A percentile compares a stretch with the other conserved stretches of the same genome.
These are phyloP conservation scores for Seira ritae DNA, from an alignment of 2,888 invertebrate genomes.

Conservation along the genomic window DNA sequence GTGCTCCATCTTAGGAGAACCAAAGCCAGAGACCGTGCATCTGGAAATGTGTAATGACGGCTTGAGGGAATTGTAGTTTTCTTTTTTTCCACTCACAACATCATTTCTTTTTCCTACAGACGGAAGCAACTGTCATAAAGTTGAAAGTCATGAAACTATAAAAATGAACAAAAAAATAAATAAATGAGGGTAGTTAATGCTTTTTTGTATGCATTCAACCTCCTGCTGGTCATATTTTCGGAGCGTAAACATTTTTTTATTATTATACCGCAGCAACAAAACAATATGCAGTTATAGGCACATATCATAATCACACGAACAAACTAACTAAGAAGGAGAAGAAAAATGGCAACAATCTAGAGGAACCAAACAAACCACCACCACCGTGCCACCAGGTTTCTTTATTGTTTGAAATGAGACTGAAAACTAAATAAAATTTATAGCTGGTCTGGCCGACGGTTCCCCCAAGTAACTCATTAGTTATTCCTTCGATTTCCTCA, in stretches of 20 bases:
- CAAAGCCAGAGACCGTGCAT: not conserved
- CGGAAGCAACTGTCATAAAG: conserved; percentile 49
- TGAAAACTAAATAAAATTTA: too few species aligned
- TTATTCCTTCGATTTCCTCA: not conserved
- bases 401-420: too few species aligned
- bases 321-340: not conserved
- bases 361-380: not conserved
- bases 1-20: not conserved
- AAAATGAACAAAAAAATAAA: conserved; percentile 33
- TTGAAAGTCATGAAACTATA: conserved; percentile 51
- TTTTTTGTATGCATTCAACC: conserved; percentile 7
- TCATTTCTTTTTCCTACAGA: conserved; percentile 1
- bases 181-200: conserved; percentile 11
- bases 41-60: conserved; percentile 14
- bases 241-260: not conserved
- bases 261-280: conserved; percentile 1
- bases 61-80: conserved; percentile 9
- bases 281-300: too few species aligned
- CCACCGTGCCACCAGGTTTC: too few species aligned
- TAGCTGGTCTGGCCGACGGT: not conserved
- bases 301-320: not conserved
- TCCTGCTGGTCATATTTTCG: conserved; percentile 1
- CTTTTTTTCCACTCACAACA: conserved; percentile 9
- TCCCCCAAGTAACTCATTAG: not conserved
- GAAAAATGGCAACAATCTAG: not conserved